A percentile compares a stretch with the other conserved stretches of the same genome.
phyloP scores from a whole-genome alignment of 2,797 vertebrate species.

The Phoebastria nigripes region DNA sequence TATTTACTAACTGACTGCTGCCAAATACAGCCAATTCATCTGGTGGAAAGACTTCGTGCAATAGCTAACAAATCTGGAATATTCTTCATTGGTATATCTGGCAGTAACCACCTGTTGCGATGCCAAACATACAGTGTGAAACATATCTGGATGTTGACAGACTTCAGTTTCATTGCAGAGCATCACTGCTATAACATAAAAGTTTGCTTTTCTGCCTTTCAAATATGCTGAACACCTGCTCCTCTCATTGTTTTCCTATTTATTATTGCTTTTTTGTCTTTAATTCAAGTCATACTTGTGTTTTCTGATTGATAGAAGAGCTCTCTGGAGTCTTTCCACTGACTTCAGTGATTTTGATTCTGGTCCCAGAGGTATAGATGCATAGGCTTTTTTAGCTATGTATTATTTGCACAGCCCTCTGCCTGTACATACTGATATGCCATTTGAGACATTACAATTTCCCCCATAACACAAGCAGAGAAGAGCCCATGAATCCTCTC shows the following conservation, averaged over 20 bases:
- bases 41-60: slow-evolving; percentile 39
- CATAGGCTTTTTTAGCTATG: not conserved
- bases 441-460: not conserved
- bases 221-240: slow-evolving; percentile 55
- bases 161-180: slow-evolving; percentile 51
- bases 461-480: not conserved
- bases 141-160: slow-evolving; percentile 63
- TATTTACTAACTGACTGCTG: slow-evolving; percentile 48
- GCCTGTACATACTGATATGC: not conserved
- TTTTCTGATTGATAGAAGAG: not conserved
- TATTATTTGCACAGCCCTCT: not conserved
- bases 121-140: slow-evolving; percentile 62
- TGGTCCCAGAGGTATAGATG: not conserved
- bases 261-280: slow-evolving; percentile 21
- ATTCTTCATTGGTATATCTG: slow-evolving; percentile 55
- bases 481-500: not conserved
- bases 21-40: slow-evolving; percentile 56
- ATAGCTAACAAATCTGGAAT: slow-evolving; percentile 54
- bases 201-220: slow-evolving; percentile 60
- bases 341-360: not conserved
- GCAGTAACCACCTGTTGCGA: slow-evolving; percentile 50
- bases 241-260: slow-evolving; percentile 25
- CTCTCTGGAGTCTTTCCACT: slow-evolving; percentile 10
- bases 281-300: not conserved
- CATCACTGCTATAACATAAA: slow-evolving; percentile 44